Base-by-base conservation (phyloP, 1,140 invertebrate genomes). In the Eumaeus atala region DNA sequence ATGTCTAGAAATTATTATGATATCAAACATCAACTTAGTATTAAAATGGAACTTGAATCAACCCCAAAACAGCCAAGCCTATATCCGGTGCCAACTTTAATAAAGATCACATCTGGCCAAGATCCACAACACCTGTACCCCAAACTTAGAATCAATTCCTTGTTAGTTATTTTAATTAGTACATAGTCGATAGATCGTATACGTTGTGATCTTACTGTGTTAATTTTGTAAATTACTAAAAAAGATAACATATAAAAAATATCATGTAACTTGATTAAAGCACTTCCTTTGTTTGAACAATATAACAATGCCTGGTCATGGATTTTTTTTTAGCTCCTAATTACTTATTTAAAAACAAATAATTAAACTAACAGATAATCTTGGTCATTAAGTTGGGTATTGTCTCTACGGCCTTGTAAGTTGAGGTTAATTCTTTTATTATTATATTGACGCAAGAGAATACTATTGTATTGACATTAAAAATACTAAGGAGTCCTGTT, bases 311-410 rank as follows among this genome's bases (percentile, higher is more conserved):
- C 40, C 40, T 44, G 40, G 40, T 44, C 40, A 44, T 16, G 40
- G 40, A 44, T 44, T 44, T 44, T 44, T 44, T 44, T 14, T 44
- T 17, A 9, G 40, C 40, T 44, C 40, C 40, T 44, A 44, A 44
- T 44, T 44, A 44, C 16, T 44, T 37, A 37, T 37, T 37, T 44
- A 44, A 44, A 44, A 44, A 44, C 40, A 44, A 44, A 44, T 44
- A 44, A 44, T 44, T 28, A 28, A 28, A 6, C 40, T 44, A 44
- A 44, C 40, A 14, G 40, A 44, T 44, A 16, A 44, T 44, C 40
- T 44, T 44, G 40, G 40, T 14, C 40, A 44, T 44, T 44, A 16
- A 44, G 40, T 44, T 44, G 14, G 14, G 40, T 44, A 44, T 44
- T 44, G 40, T 44, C 40, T 8, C 40, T 7, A 44, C 40, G 9